Conservation (phyloP, 1,140 invertebrate species). For the Drosophila parvula region DNA sequence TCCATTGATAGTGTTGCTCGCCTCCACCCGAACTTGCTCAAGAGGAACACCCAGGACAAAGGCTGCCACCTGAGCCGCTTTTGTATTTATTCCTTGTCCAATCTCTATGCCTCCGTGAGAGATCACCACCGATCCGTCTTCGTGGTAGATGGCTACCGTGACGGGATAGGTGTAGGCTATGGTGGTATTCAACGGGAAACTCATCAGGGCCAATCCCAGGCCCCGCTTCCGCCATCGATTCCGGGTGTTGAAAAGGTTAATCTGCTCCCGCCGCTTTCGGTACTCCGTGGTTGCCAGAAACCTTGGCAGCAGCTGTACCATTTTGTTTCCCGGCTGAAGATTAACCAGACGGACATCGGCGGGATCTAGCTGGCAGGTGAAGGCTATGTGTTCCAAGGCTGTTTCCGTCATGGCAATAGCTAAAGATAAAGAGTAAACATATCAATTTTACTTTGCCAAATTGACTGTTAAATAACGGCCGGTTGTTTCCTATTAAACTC, state of each 20-base stretch:
- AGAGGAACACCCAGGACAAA: conserved; percentile 89
- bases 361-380: conserved; percentile 88
- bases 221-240: conserved; percentile 90
- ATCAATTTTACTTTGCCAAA: not conserved
- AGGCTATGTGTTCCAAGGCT: conserved; percentile 92
- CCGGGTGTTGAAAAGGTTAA: conserved; percentile 86
- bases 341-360: conserved; percentile 88
- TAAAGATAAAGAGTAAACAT: conserved; percentile 83
- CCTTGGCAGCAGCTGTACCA: conserved; percentile 77
- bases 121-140: conserved; percentile 88
- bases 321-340: conserved; percentile 84
- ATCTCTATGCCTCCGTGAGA: conserved; percentile 89
- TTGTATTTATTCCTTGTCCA: conserved; percentile 90
- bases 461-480: too few species aligned
- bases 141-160: conserved; percentile 87
- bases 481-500: not conserved
- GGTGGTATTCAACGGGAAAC: conserved; percentile 85
- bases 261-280: conserved; percentile 84
- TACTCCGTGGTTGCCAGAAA: conserved; percentile 84
- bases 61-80: conserved; percentile 90
- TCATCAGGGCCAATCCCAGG: conserved; percentile 86
- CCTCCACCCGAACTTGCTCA: conserved; percentile 88
- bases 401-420: conserved; percentile 88
- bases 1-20: conserved; percentile 87
- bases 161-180: conserved; percentile 85